Percentiles rank a stretch among this genome's conserved stretches.
phyloP scores from a whole-genome alignment of 2,113 vertebrate species.

The Trinectes maculatus region DNA sequence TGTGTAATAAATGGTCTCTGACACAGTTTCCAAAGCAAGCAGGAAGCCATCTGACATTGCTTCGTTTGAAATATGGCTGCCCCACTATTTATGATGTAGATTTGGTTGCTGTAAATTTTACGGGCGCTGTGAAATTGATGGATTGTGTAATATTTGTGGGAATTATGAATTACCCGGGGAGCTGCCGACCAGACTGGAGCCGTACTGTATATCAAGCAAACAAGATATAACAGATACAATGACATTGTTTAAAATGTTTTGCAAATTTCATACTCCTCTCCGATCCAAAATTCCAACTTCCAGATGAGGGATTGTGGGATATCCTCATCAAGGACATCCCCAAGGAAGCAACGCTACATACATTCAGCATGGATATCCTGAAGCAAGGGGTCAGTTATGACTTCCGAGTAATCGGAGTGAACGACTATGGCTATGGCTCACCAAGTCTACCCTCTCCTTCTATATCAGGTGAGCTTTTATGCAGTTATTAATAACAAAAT shows the following conservation, averaged over 20 bases:
- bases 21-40: constrained; percentile 53
- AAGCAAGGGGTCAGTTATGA: constrained; percentile 96
- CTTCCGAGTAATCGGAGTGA: constrained; percentile 95
- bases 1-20: constrained; percentile 62
- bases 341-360: constrained; percentile 95
- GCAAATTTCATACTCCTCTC: background rate
- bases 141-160: constrained; percentile 66
- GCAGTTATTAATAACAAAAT: constrained; percentile 13
- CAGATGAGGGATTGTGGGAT: constrained; percentile 98
- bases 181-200: constrained; percentile 36
- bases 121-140: constrained; percentile 66
- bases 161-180: constrained; percentile 62
- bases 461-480: constrained; percentile 86
- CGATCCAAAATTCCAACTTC: constrained; percentile 18
- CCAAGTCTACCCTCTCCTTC: constrained; percentile 94
- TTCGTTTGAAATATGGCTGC: constrained; percentile 59
- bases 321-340: constrained; percentile 98
- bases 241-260: constrained; percentile 41
- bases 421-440: constrained; percentile 94
- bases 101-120: constrained; percentile 63
- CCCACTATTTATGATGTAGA: constrained; percentile 55
- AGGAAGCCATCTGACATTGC: constrained; percentile 35
- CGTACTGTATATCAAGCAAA: constrained; percentile 52
- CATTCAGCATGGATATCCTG: constrained; percentile 94
- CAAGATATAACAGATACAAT: constrained; percentile 49